Percentiles rank a stretch among this genome's conserved stretches.
These are phyloP conservation scores for Huso huso DNA, from an alignment of 2,797 vertebrate genomes.

Conservation along the genomic window DNA sequence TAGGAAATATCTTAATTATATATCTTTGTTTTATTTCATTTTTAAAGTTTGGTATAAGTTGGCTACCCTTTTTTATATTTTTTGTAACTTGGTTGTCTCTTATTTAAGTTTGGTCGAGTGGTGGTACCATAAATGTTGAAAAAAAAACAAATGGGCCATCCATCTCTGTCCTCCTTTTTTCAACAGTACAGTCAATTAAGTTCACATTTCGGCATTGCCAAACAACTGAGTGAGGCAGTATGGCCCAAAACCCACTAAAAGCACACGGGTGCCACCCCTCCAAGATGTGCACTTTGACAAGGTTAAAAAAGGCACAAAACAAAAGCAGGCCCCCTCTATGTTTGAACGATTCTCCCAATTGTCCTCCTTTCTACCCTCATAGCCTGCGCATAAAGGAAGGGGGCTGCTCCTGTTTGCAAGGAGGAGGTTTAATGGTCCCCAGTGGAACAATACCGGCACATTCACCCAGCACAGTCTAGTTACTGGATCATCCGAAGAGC, in stretches of 20 bases:
- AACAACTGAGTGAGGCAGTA: constrained; percentile 80
- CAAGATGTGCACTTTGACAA: constrained; percentile 77
- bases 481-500: constrained; percentile 78
- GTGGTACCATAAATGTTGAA: too few species aligned
- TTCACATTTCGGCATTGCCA: constrained; percentile 95
- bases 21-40: too few species aligned
- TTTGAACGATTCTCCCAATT: constrained; percentile 80
- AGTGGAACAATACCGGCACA: constrained; percentile 82
- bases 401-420: constrained; percentile 89
- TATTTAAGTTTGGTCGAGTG: too few species aligned
- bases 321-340: constrained; percentile 56
- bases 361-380: constrained; percentile 66
- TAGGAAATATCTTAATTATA: too few species aligned
- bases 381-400: constrained; percentile 82
- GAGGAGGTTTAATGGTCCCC: constrained; percentile 87
- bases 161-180: constrained; percentile 43
- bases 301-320: constrained; percentile 74
- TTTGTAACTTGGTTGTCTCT: too few species aligned
- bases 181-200: constrained; percentile 89
- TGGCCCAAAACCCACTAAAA: constrained; percentile 72
- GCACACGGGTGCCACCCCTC: constrained; percentile 85
- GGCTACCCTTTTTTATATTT: too few species aligned
- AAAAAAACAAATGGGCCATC: too few species aligned
- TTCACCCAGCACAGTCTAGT: constrained; percentile 80
- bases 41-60: too few species aligned